Evolutionary conservation across 2,797 vertebrate species (phyloP), one percentile per base, ranked within the genome.

Genomic region (Prionace glauca): DNA sequence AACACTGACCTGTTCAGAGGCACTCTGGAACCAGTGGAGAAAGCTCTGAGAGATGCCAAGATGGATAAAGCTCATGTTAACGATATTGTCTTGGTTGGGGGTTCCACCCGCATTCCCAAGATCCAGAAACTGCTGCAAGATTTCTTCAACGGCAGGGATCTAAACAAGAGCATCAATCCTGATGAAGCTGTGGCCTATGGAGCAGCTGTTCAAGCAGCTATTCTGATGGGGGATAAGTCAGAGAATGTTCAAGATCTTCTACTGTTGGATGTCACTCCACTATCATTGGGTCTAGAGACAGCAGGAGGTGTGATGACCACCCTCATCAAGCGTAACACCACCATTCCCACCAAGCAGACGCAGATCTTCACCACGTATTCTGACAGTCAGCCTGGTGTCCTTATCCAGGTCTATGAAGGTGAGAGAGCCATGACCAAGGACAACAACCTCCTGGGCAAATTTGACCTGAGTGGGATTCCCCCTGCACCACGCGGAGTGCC

Each of bases 341-440:
- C 95, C 91, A 96, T 96, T 71, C 95, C 95, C 74, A 96, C 95
- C 72, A 96, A 96, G 92, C 95, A 96, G 24, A 96, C 95, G 1
- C 93, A 95, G 77, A 95, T 72, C 74, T 96, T 96, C 77, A 96
- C 93, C 91, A 96, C 95, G 0, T 95, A 96, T 69, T 95, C 95
- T 45, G 95, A 96, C 77, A 95, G 79, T 26, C 95, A 96, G 60
- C 93, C 95, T 0, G 50, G 95, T 0, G 95, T 96, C n/a, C 26
- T 96, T 12, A 95, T 96, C 12, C 93, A 96, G 36, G 95, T 96
- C 1, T 96, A 95, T 60, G 95, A 96, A 65, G 95, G 95, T 1
- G 93, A 96, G 18, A 81, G 95, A 45, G 93, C 95, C 71, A 95
- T 96, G 95, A 96, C 95, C 94, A 95, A 95, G 86, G 95, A 95